Evolutionary conservation across 2,113 vertebrate genomes (phyloP), one percentile per base, ranked within the genome.

Genomic region (Proteles cristata): DNA sequence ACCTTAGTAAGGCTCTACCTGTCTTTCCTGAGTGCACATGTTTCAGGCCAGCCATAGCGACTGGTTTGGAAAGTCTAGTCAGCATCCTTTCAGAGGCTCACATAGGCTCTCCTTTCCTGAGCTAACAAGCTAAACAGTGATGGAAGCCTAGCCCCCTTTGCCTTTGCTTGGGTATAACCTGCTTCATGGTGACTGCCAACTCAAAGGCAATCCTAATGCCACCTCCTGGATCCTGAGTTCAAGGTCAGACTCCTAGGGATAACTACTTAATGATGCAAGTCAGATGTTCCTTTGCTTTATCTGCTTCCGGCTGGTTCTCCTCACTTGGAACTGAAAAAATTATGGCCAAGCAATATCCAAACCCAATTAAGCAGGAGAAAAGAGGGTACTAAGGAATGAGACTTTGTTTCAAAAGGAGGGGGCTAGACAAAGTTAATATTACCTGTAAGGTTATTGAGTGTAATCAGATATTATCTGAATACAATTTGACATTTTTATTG

Each of bases 11-110:
- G 43, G 28, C 15, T 71, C 66, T 66, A 50, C 45, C 45, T 91
- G 77, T 66, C 53, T 31, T 48, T 80, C 53, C 28, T 53, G 39
- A 17, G 3, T 50, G 21, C 16, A 2, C 0, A 0, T 1, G 9
- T 68, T 68, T 76, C 26, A 74, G 80, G 19, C 11, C 11, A 45
- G 50, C 25, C 31, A 79, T 53, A 45, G 48, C 1, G 19, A 71
- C 69, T 8, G 21, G 35, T 12, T 69, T 1, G 14, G 50, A 19
- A 19, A 65, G 45, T 71, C 33, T 53, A 66, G 0, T 31, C 17
- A 11, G 68, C 35, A 19, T 43, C 45, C 26, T 33, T 23, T 28
- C 12, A 26, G 66, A 25, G 35, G 2, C 28, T 93, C 61, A 21
- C 3, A 12, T 4, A 39, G 16, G 63, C 39, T 19, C 31, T 83